Base-by-base conservation (phyloP, 2,888 invertebrate genomes). In the Apotomis capreana region DNA sequence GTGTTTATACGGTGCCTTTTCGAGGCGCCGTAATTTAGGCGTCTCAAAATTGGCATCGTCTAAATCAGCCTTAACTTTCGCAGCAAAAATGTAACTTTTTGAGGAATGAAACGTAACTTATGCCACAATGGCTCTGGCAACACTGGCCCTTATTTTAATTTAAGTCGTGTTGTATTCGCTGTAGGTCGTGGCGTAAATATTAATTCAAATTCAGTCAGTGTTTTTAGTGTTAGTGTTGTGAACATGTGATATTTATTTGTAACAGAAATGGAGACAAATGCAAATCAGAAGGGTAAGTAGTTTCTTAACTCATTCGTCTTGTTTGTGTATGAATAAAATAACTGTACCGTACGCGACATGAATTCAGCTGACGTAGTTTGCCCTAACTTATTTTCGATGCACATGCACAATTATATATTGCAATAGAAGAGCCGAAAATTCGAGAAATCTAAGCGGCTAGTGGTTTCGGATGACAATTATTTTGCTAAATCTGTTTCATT, bases 221-320 rank as follows among this genome's bases (percentile, higher is more conserved):
- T 74, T 76, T 75, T 70, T 75, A 69, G 70, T 75, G 75, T 67
- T 76, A 78, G 78, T 80, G 71, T 80, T 80, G 91, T 90, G 88
- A 92, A 91, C 84, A 90, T 91, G 92, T 91, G 88, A 91, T 89
- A 84, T 81, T 78, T 82, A 81, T 76, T 59, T 71, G 75, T 79
- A 78, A 79, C 80, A 81, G 89, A 87, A 88, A 92, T 93, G 92
- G 91, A 91, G 88, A 86, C 90, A 81, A 90, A 89, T 87, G 84
- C 87, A 84, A 92, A 88, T 87, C 89, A 87, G 82, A 91, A 89
- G 85, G 91, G 93, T 92, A 80, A 91, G 92, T 88, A 84, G 73
- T 77, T 78, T 70, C 73, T 77, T 79, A 80, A 79, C 80, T 79
- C 75, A 74, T 76, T 80, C 77, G 78, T 86, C 84, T 87, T 91